Percentiles rank a stretch among this genome's conserved stretches.
Evolutionary conservation across 2,797 vertebrate species (phyloP).

Genomic region (Xenops minutus): DNA sequence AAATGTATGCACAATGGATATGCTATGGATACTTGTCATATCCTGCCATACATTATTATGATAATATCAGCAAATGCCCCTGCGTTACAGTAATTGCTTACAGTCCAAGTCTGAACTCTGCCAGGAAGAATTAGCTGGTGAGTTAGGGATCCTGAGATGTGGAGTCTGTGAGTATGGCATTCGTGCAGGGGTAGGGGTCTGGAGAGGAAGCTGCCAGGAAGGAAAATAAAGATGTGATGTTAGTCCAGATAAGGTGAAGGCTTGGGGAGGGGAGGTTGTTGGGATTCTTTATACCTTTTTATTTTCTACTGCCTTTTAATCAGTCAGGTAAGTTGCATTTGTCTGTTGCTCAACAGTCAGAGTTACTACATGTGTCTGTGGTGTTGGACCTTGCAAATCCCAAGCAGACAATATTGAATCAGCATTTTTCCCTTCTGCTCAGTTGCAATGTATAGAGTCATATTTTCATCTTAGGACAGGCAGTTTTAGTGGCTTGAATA

Average conservation of each 20-base stretch:
- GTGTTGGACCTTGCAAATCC: not conserved
- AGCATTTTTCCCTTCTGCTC: not conserved
- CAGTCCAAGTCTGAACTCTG: not conserved
- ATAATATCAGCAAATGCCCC: not conserved
- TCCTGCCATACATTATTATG: not conserved
- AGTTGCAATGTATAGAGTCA: not conserved
- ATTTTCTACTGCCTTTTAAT: not conserved
- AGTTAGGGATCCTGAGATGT: not conserved
- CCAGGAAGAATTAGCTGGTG: not conserved
- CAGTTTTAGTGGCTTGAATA: not conserved
- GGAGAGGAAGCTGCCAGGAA: not conserved
- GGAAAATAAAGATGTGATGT: not conserved
- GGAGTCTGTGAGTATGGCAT: fast-evolving
- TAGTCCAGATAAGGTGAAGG: not conserved
- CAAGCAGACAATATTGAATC: not conserved
- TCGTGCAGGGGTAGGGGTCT: fast-evolving
- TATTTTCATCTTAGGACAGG: not conserved
- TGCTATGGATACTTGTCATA: not conserved
- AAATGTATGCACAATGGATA: not conserved
- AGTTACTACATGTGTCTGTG: not conserved
- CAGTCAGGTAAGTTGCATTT: not conserved
- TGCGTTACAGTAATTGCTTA: not conserved
- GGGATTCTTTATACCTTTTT: not conserved
- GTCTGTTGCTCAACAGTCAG: not conserved
- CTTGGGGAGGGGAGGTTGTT: fast-evolving